Evolutionary conservation across 2,113 vertebrate species (phyloP), one percentile per base, ranked within the genome.

Genomic region (Syngnathoides biaculeatus): DNA sequence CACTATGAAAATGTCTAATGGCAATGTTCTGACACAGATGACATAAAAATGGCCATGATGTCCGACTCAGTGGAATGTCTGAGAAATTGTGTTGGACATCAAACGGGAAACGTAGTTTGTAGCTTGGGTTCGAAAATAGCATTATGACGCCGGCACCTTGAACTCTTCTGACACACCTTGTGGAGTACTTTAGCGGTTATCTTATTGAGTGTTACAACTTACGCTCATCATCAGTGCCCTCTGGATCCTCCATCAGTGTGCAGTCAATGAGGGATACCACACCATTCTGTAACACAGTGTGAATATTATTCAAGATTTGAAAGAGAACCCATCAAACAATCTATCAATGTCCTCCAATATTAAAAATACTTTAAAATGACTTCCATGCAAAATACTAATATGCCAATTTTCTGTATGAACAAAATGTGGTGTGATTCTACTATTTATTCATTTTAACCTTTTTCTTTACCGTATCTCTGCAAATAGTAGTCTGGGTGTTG

Each of bases 181-280:
- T n/a, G n/a, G 20, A 52, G 8, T 52, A 57, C 5, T 26, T 17
- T 1, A 8, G 26, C 17, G 17, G 26, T 15, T 57, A 30, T 26
- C 24, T 26, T 26, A 9, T 8, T 22, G n/a, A n/a, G 48, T 22
- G n/a, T n/a, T 60, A 12, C 53, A 68, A 88, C 94, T 77, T 76
- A 98, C 96, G 86, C 24, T 99, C 97, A 67, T 99, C 97, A 0
- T 99, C 96, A 0, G 93, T 90, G 62, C 90, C 93, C 83, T 99
- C 97, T 0, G 92, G 88, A 30, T 99, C 97, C 86, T 99, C 97
- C 79, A 99, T 82, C 80, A 99, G 91, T 1, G 95, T 97, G 90
- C 96, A 96, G 90, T 99, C 96, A 0, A 99, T 99, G 82, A 99
- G 95, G 0, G 97, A 98, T 62, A 97, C 89, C 7, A 97, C 95